phyloP scores from a whole-genome alignment of 2,113 vertebrate genomes.

The Azemiops feae region DNA sequence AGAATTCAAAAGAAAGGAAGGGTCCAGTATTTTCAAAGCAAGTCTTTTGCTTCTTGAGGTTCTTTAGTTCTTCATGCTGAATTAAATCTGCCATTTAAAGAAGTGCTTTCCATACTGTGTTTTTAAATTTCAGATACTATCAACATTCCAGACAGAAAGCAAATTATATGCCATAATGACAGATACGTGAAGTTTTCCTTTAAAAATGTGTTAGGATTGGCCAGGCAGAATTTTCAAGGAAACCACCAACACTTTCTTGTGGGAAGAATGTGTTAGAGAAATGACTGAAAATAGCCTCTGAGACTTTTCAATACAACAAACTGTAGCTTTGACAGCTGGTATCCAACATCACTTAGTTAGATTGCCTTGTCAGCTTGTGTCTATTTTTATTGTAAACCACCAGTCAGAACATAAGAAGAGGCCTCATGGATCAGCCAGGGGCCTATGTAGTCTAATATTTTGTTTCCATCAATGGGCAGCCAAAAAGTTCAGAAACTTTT shows the following conservation, averaged over 20 bases:
- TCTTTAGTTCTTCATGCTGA: background rate
- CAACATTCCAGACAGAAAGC: background rate
- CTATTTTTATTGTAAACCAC: background rate
- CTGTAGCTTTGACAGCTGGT: background rate
- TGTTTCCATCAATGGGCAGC: background rate
- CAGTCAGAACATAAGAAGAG: conserved; percentile 1
- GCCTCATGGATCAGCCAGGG: background rate
- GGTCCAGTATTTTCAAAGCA: background rate
- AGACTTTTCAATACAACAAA: background rate
- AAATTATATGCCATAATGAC: background rate
- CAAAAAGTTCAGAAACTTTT: background rate
- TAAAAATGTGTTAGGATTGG: background rate
- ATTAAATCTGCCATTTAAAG: background rate
- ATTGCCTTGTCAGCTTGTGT: background rate
- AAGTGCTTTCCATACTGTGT: background rate
- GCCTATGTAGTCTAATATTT: background rate
- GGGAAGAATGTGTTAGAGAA: background rate
- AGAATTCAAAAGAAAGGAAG: background rate
- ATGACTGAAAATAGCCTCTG: background rate
- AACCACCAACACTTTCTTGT: background rate
- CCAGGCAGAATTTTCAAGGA: background rate
- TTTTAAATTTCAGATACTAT: background rate
- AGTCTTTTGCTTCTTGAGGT: background rate
- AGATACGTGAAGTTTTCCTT: background rate
- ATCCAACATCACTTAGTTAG: background rate